Evolutionary conservation across 2,888 invertebrate genomes (phyloP).

Genomic region (Philaethria dido): DNA sequence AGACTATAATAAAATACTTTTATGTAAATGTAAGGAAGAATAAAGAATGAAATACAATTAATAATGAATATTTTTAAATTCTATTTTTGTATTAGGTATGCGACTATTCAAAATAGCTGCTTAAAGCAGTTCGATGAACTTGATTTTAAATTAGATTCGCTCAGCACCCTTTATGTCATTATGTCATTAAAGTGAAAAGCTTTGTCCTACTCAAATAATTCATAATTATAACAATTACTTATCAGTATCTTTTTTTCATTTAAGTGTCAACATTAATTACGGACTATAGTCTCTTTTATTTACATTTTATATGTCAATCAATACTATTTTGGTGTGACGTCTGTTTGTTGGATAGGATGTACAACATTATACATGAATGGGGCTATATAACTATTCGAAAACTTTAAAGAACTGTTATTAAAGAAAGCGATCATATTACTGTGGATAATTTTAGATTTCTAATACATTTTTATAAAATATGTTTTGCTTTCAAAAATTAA

Average conservation of each 20-base stretch:
- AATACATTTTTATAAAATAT: no score
- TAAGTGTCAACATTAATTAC: not conserved
- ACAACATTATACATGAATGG: not conserved
- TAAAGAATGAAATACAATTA: no score
- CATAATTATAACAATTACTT: not conserved
- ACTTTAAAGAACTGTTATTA: not conserved
- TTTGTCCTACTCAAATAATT: not conserved
- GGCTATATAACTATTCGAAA: no score
- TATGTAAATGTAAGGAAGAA: no score
- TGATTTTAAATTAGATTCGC: slow-evolving; percentile 1
- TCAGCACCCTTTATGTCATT: not conserved
- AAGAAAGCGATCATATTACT: no score
- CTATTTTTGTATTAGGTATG: slow-evolving; percentile 10
- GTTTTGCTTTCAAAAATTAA: not conserved
- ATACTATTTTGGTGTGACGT: not conserved
- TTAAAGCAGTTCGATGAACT: slow-evolving; percentile 6
- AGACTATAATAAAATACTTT: no score
- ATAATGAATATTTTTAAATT: slow-evolving; percentile 3
- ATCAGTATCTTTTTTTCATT: not conserved
- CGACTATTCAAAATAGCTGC: not conserved
- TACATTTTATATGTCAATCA: not conserved
- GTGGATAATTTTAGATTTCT: no score
- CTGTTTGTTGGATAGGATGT: no score
- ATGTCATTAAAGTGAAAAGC: slow-evolving; percentile 8
- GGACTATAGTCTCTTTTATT: not conserved